Percentiles rank a stretch among this genome's conserved stretches.
phyloP scores from a whole-genome alignment of 1,140 invertebrate species.

The Philotrypesis tridentata region DNA sequence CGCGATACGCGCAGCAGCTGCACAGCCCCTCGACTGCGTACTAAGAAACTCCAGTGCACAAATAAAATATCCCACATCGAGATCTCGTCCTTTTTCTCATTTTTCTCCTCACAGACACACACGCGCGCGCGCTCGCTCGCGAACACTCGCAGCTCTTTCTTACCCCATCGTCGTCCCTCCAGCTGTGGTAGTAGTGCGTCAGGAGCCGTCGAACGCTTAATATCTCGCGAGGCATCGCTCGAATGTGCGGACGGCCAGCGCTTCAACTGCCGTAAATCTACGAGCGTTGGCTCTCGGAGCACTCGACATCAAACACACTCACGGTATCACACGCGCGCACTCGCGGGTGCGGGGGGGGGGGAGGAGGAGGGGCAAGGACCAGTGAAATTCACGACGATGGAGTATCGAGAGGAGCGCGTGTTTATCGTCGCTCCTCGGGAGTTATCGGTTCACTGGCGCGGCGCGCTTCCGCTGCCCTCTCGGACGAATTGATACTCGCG shows the following conservation, averaged over 20 bases:
- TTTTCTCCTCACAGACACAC: no score
- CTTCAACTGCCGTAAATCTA: background rate
- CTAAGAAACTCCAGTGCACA: background rate
- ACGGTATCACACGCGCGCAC: no score
- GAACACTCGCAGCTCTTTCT: background rate
- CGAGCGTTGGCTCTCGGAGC: background rate
- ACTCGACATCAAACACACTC: background rate
- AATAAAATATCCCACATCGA: constrained; percentile 19
- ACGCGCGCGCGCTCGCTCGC: no score
- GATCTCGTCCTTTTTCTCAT: background rate
- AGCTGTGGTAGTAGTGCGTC: background rate
- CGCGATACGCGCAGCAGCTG: background rate
- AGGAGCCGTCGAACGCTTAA: constrained; percentile 25
- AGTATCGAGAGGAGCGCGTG: background rate
- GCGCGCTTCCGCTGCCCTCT: background rate
- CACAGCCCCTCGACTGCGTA: background rate
- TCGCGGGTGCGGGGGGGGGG: no score
- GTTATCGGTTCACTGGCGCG: background rate
- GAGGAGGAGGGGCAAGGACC: no score
- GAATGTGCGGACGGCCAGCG: background rate
- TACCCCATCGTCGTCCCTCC: constrained; percentile 14
- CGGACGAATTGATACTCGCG: background rate
- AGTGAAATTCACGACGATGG: no score
- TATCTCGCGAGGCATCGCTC: constrained; percentile 24
- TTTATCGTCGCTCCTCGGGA: background rate